Base-by-base conservation (phyloP, 2,113 vertebrate species). In the Menidia beryllina region DNA sequence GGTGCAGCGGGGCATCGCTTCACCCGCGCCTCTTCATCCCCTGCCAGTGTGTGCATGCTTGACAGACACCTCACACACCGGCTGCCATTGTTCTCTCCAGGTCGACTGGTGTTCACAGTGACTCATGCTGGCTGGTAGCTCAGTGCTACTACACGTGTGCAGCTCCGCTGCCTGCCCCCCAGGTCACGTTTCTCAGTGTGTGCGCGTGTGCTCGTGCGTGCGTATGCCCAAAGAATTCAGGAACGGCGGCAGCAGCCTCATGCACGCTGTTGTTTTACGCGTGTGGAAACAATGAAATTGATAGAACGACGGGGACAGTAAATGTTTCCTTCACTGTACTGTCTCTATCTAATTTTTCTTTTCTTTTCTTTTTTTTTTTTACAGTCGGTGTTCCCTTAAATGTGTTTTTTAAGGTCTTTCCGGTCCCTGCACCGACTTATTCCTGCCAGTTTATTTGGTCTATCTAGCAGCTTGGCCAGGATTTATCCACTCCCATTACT, bases 11-110 rank as follows among this genome's bases (percentile, higher is more conserved):
- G 78, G 69, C 55, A 59, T 74, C 66, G 67, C 82, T 83, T 69
- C 69, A 67, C 75, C 69, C 50, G 15, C 55, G 19, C 72, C 62
- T 72, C 65, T 83, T 86, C 66, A 72, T 84, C 77, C 60, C 67
- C 68, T 82, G 84, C 81, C 84, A 79, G 60, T 77, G 72, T 72
- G 53, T 76, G 79, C 21, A 53, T 53, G 73, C 80, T 72, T 87
- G 82, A 91, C 72, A 79, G 83, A 86, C 88, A 85, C 79, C 86
- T 90, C 85, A 82, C 89, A 86, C 82, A 90, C 88, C 85, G 68
- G 83, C 86, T 89, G 79, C 82, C 81, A 88, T 89, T 91, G 90
- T 91, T 88, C 86, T 88, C 81, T 56, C 67, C 52, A 79, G 72
- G 79, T 87, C 58, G 88, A 86, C 83, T 73, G 83, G 84, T 89